Conservation (phyloP, 2,888 invertebrate genomes). For the Byasa hedistus region DNA sequence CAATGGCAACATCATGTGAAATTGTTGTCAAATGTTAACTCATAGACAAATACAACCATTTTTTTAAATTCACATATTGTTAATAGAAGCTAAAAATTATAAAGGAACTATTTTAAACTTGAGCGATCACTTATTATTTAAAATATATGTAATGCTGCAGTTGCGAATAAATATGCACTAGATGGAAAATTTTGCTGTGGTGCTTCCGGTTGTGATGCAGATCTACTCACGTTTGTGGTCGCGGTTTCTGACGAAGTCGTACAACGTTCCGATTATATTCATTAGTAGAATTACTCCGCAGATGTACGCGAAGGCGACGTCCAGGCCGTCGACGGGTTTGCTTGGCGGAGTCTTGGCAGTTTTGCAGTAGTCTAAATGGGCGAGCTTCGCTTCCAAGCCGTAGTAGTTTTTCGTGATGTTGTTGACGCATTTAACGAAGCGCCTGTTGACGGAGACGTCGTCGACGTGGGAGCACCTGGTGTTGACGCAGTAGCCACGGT, state of each 20-base stretch:
- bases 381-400: constrained; percentile 33
- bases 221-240: constrained; percentile 37
- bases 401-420: constrained; percentile 34
- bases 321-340: constrained; percentile 33
- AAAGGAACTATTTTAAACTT: too few species aligned
- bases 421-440: constrained; percentile 37
- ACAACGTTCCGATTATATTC: constrained; percentile 36
- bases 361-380: constrained; percentile 37
- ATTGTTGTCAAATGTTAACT: too few species aligned
- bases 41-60: too few species aligned
- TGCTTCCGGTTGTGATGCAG: too few species aligned
- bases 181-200: too few species aligned
- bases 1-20: too few species aligned
- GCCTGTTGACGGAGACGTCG: constrained; percentile 18
- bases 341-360: constrained; percentile 24
- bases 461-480: constrained; percentile 35
- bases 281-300: constrained; percentile 32
- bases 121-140: too few species aligned
- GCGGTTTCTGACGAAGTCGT: constrained; percentile 33
- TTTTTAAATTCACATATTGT: too few species aligned
- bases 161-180: too few species aligned
- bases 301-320: constrained; percentile 32
- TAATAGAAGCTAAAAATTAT: too few species aligned
- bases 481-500: constrained; percentile 41
- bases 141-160: too few species aligned